Percentiles rank a stretch among this genome's conserved stretches.
Evolutionary conservation across 2,797 vertebrate species (phyloP).

Genomic region (Meda fulgida): DNA sequence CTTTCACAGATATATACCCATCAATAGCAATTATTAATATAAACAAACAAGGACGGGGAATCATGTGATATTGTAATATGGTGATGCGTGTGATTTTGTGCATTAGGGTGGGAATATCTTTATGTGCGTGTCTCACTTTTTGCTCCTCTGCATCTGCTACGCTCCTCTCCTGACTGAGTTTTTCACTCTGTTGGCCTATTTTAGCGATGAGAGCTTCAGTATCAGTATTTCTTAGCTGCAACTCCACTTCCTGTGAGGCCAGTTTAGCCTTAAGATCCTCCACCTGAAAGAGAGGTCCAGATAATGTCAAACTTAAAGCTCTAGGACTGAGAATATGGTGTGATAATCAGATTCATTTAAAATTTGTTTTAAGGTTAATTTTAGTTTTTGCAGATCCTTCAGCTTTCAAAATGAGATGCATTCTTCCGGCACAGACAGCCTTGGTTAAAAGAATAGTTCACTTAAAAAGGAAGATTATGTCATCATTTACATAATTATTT

Average conservation of each 20-base stretch:
- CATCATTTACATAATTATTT: no score
- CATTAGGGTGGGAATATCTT: constrained; percentile 1
- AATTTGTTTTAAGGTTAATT: background rate
- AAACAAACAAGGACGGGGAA: background rate
- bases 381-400: background rate
- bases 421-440: background rate
- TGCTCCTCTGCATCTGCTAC: constrained; percentile 74
- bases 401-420: background rate
- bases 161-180: constrained; percentile 75
- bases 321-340: background rate
- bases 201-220: constrained; percentile 78
- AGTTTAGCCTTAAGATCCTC: constrained; percentile 89
- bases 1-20: background rate
- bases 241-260: constrained; percentile 85
- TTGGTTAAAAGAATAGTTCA: background rate
- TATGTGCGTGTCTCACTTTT: constrained; percentile 63
- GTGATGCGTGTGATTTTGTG: background rate
- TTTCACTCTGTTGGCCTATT: constrained; percentile 78
- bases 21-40: background rate
- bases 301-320: background rate
- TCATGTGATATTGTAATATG: background rate
- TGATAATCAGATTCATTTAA: background rate
- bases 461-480: no score
- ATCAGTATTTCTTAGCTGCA: constrained; percentile 86
- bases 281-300: constrained; percentile 72